Conservation (phyloP, 2,888 invertebrate genomes). For the Drosophila aldrichi region DNA sequence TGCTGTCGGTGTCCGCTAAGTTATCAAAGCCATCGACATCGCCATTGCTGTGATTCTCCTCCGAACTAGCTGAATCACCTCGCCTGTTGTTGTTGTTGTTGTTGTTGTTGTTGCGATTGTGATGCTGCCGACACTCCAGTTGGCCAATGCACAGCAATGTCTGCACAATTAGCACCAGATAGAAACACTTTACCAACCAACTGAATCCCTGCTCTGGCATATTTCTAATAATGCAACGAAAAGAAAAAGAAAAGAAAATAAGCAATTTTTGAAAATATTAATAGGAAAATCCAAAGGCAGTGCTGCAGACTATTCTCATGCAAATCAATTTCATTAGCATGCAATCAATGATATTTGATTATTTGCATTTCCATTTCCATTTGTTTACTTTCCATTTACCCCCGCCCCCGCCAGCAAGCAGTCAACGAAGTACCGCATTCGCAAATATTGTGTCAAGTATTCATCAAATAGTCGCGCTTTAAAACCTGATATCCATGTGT, state of each 20-base stretch:
- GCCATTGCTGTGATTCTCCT: conserved; percentile 55
- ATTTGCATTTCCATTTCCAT: conserved; percentile 42
- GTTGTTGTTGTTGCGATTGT: conserved; percentile 57
- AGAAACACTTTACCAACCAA: conserved; percentile 74
- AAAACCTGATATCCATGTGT: conserved; percentile 34
- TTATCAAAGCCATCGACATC: conserved; percentile 54
- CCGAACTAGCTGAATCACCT: conserved; percentile 64
- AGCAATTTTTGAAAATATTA: conserved; percentile 31
- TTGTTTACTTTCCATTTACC: conserved; percentile 34
- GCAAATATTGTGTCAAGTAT: conserved; percentile 43
- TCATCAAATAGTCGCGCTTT: conserved; percentile 32
- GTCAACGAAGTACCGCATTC: conserved; percentile 11
- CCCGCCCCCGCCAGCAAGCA: background rate
- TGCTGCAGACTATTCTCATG: background rate
- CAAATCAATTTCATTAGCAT: conserved; percentile 14
- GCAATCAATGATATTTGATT: conserved; percentile 33
- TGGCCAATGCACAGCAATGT: conserved; percentile 64
- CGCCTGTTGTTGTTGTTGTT: conserved; percentile 55
- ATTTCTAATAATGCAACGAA: conserved; percentile 42
- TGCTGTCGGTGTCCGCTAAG: conserved; percentile 53
- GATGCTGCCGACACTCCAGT: conserved; percentile 73
- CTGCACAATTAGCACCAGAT: conserved; percentile 72
- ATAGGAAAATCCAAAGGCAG: conserved; percentile 9
- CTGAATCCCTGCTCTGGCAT: conserved; percentile 69
- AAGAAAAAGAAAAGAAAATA: conserved; percentile 8